A percentile compares a stretch with the other conserved stretches of the same genome.
phyloP scores from a whole-genome alignment of 1,140 invertebrate species.

The Cephus cinctus region DNA sequence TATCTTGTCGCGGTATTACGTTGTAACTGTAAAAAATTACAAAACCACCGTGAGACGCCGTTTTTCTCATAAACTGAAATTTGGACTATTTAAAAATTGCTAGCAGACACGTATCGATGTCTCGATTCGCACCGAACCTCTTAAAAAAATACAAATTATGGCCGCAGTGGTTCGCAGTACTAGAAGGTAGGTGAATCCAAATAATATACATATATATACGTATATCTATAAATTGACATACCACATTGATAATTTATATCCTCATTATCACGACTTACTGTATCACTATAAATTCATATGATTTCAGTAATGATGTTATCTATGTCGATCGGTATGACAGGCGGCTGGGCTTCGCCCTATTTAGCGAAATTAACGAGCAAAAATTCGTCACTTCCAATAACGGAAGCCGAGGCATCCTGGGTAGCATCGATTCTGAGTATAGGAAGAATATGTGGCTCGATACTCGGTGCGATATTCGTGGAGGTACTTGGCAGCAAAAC shows the following conservation, averaged over 20 bases:
- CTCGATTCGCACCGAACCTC: too few species aligned
- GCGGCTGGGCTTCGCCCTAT: constrained; percentile 63
- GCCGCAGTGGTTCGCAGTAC: constrained; percentile 12
- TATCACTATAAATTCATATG: too few species aligned
- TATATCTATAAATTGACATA: neutral
- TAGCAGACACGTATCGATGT: too few species aligned
- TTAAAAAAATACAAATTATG: too few species aligned
- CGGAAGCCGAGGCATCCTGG: constrained; percentile 64
- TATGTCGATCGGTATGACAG: constrained; percentile 38
- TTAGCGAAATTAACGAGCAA: constrained; percentile 52
- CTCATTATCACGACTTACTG: too few species aligned
- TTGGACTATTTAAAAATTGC: too few species aligned
- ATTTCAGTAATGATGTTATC: constrained; percentile 42
- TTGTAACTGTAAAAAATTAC: too few species aligned
- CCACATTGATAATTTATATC: constrained; percentile 2
- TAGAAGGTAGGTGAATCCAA: constrained; percentile 10
- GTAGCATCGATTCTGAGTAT: constrained; percentile 62
- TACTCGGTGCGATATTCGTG: constrained; percentile 35
- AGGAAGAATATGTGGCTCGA: constrained; percentile 40
- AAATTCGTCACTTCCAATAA: constrained; percentile 56
- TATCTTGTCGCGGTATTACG: too few species aligned
- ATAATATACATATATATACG: constrained; percentile 7
- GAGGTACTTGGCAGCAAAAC: constrained; percentile 65
- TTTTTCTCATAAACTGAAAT: too few species aligned
- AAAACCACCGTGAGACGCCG: too few species aligned